Conservation (phyloP, 2,113 vertebrate genomes). For the Piaya cayana region DNA sequence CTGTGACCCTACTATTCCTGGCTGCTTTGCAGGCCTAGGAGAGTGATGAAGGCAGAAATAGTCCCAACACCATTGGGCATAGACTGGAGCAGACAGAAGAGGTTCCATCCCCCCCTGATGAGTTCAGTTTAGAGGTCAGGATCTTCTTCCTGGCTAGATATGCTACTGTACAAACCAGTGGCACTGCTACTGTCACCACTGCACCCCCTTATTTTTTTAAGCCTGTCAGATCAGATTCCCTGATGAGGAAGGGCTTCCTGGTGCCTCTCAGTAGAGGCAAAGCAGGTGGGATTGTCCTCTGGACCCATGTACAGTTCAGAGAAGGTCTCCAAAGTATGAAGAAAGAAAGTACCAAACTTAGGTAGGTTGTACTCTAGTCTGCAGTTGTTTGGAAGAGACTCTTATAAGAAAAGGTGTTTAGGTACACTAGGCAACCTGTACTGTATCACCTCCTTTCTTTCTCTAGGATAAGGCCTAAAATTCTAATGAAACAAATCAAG, state of each 20-base stretch:
- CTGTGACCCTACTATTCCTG: neutral
- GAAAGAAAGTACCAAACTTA: neutral
- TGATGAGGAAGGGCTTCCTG: neutral
- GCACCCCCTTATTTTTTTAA: neutral
- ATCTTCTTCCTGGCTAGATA: neutral
- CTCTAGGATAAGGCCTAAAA: neutral
- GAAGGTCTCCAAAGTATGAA: neutral
- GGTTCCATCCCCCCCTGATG: neutral
- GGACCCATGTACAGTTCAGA: neutral
- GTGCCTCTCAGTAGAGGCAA: neutral
- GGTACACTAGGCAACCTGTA: fast-evolving
- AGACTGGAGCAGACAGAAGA: neutral
- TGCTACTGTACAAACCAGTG: neutral
- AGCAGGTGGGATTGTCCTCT: neutral
- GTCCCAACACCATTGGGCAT: neutral
- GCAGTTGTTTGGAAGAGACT: neutral
- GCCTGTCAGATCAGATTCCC: neutral
- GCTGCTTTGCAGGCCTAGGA: neutral
- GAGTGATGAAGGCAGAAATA: neutral
- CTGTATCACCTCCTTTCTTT: neutral
- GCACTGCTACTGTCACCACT: neutral
- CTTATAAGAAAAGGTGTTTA: neutral
- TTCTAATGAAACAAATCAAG: neutral
- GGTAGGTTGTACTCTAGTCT: neutral
- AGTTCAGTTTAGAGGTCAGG: neutral